These are phyloP conservation scores for Chloroceryle inda DNA, from an alignment of 2,797 vertebrate genomes.

Conservation along the genomic window DNA sequence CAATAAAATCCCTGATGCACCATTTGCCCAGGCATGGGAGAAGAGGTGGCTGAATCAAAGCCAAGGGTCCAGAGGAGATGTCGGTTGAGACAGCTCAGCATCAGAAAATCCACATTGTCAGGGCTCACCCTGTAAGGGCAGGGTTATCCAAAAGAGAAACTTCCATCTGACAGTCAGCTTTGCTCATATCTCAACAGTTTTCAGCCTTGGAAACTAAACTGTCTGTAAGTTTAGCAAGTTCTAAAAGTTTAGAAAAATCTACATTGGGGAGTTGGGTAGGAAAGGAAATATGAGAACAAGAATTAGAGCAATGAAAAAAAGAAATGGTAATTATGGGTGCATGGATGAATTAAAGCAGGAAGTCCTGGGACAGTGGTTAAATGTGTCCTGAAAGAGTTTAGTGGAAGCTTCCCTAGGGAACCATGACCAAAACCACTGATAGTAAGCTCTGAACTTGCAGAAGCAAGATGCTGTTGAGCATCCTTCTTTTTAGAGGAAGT, in stretches of 20 bases:
- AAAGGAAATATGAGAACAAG: not conserved
- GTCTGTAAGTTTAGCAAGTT: not conserved
- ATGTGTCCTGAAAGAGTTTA: not conserved
- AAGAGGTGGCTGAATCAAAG: not conserved
- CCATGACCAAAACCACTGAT: not conserved
- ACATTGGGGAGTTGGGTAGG: not conserved
- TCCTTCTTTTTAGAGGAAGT: not conserved
- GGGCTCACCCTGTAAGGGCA: not conserved
- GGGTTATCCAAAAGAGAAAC: not conserved
- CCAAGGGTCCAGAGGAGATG: not conserved
- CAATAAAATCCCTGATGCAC: fast-evolving
- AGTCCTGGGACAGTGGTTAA: not conserved
- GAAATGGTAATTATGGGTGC: not conserved
- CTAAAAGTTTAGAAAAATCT: not conserved
- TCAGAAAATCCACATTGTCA: not conserved
- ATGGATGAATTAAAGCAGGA: not conserved
- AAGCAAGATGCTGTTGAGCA: not conserved
- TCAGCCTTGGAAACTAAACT: not conserved
- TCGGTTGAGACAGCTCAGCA: not conserved
- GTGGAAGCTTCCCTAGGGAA: not conserved
- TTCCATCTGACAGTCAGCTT: not conserved
- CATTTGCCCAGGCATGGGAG: not conserved
- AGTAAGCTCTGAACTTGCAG: not conserved
- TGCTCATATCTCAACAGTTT: not conserved
- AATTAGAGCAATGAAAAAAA: not conserved